Percentiles rank a stretch among this genome's conserved stretches.
Conservation (phyloP, 2,113 vertebrate genomes). For the Ciconia boyciana region DNA sequence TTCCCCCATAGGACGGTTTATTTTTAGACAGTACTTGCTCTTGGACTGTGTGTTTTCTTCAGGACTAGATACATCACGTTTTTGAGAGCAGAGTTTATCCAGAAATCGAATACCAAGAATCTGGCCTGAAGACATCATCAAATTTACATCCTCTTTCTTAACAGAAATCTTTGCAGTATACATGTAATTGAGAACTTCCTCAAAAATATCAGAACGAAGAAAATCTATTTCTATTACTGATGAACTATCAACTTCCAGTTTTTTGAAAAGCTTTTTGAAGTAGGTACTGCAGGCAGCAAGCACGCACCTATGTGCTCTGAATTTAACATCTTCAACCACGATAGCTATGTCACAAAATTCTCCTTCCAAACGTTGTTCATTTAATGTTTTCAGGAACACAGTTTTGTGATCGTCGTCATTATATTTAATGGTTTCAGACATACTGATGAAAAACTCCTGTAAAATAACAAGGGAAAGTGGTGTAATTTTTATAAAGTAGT, state of each 20-base stretch:
- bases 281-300: slow-evolving; percentile 95
- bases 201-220: slow-evolving; percentile 95
- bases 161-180: slow-evolving; percentile 96
- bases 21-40: slow-evolving; percentile 84
- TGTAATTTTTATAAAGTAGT: not conserved
- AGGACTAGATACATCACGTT: slow-evolving; percentile 90
- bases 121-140: slow-evolving; percentile 99
- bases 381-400: slow-evolving; percentile 93
- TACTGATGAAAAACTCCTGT: slow-evolving; percentile 90
- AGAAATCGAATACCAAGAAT: slow-evolving; percentile 96
- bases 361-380: slow-evolving; percentile 92
- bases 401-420: slow-evolving; percentile 98
- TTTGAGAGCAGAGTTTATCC: slow-evolving; percentile 96
- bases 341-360: slow-evolving; percentile 96
- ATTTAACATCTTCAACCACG: slow-evolving; percentile 95
- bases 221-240: slow-evolving; percentile 97
- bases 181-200: slow-evolving; percentile 98
- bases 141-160: slow-evolving; percentile 94
- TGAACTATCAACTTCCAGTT: slow-evolving; percentile 92
- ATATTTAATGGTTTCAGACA: slow-evolving; percentile 96
- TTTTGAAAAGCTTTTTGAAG: slow-evolving; percentile 97
- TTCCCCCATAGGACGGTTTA: slow-evolving; percentile 81
- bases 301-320: slow-evolving; percentile 92
- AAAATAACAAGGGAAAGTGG: not conserved
- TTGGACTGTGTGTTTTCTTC: slow-evolving; percentile 85